Evolutionary conservation across 2,113 vertebrate species (phyloP).

Genomic region (Cnemophilus loriae): DNA sequence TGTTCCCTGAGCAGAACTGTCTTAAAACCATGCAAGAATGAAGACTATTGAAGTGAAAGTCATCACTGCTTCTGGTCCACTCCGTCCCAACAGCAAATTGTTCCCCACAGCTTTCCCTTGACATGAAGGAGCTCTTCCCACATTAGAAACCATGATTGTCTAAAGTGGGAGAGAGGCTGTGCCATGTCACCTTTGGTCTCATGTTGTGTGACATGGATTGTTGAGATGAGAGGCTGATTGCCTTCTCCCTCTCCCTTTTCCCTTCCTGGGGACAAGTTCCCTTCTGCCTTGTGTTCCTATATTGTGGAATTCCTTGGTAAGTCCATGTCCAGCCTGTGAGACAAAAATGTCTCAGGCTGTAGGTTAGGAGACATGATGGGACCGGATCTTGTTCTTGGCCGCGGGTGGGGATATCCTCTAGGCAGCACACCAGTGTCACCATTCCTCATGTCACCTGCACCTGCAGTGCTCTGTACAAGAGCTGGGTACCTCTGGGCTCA

Average conservation of each 20-base stretch:
- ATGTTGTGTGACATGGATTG: not conserved
- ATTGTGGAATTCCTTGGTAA: not conserved
- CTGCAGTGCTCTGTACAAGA: not conserved
- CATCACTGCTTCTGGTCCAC: not conserved
- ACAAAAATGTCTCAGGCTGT: not conserved
- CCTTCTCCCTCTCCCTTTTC: not conserved
- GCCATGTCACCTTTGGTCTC: not conserved
- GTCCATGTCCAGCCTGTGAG: not conserved
- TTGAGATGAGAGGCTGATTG: not conserved
- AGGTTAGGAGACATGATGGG: not conserved
- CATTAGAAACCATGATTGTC: not conserved
- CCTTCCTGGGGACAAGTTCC: not conserved
- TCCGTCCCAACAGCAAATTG: not conserved
- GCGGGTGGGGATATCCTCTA: rapidly evolving
- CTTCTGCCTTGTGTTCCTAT: not conserved
- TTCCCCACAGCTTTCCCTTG: not conserved
- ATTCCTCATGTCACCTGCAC: not conserved
- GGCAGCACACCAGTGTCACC: not conserved
- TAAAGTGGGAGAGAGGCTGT: not conserved
- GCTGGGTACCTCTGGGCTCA: not conserved
- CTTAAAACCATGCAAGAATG: not conserved
- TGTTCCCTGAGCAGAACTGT: not conserved
- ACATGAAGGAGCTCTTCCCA: not conserved
- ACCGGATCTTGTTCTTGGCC: not conserved
- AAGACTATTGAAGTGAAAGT: not conserved